These are phyloP conservation scores for Taxidea taxus DNA, from an alignment of 2,113 vertebrate species.

Conservation along the genomic window DNA sequence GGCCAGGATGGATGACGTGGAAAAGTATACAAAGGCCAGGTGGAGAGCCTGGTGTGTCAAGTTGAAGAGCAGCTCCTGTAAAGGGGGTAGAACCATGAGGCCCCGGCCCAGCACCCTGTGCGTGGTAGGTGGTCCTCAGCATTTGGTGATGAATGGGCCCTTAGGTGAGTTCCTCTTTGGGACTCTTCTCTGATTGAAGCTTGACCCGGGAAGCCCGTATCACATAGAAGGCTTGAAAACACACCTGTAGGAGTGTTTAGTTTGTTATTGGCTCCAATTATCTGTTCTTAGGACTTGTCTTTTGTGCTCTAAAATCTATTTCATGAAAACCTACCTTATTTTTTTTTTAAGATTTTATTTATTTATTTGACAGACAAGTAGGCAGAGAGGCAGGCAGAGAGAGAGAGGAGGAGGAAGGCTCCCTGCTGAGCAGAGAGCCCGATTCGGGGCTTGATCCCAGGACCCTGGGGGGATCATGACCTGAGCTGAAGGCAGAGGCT, in stretches of 20 bases:
- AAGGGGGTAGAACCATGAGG: no score
- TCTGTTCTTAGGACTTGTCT: not conserved
- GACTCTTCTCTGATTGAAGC: not conserved
- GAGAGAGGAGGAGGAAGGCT: no score
- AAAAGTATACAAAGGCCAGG: not conserved
- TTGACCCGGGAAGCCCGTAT: not conserved
- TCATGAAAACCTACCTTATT: not conserved
- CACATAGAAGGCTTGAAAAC: not conserved
- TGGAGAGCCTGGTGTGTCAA: not conserved
- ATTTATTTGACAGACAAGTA: no score
- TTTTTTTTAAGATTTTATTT: no score
- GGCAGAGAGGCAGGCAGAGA: no score
- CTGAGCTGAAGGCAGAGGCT: no score
- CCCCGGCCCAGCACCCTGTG: not conserved
- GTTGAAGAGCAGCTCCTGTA: not conserved
- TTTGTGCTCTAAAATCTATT: not conserved
- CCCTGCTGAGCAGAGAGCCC: no score
- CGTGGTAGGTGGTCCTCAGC: not conserved
- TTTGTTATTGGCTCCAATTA: not conserved
- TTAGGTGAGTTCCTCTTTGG: not conserved
- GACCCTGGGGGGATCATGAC: no score
- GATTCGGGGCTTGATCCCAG: no score
- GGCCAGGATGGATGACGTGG: not conserved
- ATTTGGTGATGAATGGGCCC: not conserved
- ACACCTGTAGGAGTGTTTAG: not conserved